Conservation (phyloP, 2,888 invertebrate species). For the Aphodius sticticus region DNA sequence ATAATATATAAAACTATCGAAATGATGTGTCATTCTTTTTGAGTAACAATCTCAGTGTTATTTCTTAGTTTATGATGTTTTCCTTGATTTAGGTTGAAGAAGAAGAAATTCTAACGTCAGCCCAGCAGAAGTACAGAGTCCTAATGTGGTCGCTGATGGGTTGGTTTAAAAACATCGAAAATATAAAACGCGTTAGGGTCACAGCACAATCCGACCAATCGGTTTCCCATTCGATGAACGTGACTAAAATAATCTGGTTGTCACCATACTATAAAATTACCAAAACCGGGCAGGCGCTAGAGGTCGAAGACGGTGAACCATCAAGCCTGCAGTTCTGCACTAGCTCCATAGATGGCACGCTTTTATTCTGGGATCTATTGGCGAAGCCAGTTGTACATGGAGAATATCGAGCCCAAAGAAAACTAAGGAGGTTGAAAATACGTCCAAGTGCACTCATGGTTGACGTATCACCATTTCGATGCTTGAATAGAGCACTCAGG, state of each 20-base stretch:
- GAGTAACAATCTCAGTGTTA: background rate
- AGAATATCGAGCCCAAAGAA: constrained; percentile 28
- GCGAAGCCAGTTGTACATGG: constrained; percentile 51
- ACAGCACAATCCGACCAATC: constrained; percentile 70
- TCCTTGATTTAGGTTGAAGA: constrained; percentile 62
- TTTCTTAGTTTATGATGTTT: background rate
- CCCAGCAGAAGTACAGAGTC: constrained; percentile 69
- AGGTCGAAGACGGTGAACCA: constrained; percentile 56
- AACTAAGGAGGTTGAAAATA: constrained; percentile 58
- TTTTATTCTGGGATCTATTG: constrained; percentile 77
- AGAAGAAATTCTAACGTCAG: constrained; percentile 68
- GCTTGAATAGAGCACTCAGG: constrained; percentile 67
- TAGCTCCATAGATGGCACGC: constrained; percentile 71
- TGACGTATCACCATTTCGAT: constrained; percentile 68
- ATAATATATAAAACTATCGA: no score
- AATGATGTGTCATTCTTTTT: no score
- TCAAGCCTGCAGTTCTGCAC: constrained; percentile 70
- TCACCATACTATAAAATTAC: constrained; percentile 68
- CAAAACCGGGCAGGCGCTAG: constrained; percentile 65
- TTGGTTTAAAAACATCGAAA: constrained; percentile 74
- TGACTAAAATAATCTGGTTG: constrained; percentile 75
- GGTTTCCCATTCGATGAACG: constrained; percentile 69
- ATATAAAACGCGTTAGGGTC: constrained; percentile 66
- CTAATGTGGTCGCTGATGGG: constrained; percentile 69
- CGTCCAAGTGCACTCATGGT: constrained; percentile 68